Base-by-base conservation (phyloP, 2,888 invertebrate species). In the Bimastos eiseni region DNA sequence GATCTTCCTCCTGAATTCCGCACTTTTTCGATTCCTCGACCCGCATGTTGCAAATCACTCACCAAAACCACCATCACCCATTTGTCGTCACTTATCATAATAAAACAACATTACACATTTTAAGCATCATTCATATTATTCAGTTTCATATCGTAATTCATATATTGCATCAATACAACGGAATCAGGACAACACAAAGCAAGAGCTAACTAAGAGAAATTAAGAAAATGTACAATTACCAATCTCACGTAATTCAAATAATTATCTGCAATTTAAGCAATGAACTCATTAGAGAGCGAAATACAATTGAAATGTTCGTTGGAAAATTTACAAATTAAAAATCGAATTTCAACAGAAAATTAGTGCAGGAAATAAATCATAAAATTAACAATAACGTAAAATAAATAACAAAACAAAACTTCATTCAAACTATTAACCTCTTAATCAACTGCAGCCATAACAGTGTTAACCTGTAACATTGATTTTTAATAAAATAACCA, bases 311-410 rank as follows among this genome's bases (percentile, higher is more conserved):
- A 70, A n/a, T 70, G 30, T n/a, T 70, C 70, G 8, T 17, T 70
- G n/a, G 30, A 70, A 70, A 70, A 70, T n/a, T 70, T 70, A 70
- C 70, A 70, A 70, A 70, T 70, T 70, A 70, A 70, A 70, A 11
- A n/a, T 70, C 70, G 70, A 70, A 70, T 70, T 70, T 70, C 70
- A 70, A 70, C 70, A 11, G 70, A 70, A 49, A 70, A n/a, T 70
- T 70, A 70, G 30, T n/a, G 70, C 70, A 70, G 70, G 70, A 70
- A 70, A n/a, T 11, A 70, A 70, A 70, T 70, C 70, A 70, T 70
- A 70, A 70, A 70, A 70, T 70, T 70, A 70, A 70, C 70, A 70
- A 70, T 70, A 70, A 70, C 70, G 70, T n/a, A 70, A 70, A 70
- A 70, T 70, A n/a, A 70, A 70, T 70, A 70, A 70, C 70, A 70